Conservation (phyloP, 2,113 vertebrate genomes). For the Colius striatus region DNA sequence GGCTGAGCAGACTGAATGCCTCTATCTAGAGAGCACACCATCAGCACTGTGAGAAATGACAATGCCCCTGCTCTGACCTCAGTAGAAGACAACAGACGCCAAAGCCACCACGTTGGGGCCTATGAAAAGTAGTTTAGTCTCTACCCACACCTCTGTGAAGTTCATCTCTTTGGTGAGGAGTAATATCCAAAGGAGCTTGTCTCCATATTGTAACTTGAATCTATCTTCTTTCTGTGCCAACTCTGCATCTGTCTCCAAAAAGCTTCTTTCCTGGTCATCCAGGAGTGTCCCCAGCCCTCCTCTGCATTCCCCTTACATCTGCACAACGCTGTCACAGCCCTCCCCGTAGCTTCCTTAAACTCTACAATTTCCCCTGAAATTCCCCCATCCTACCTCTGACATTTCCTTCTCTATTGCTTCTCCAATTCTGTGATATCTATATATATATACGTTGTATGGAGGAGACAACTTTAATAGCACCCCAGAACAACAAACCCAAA, state of each 20-base stretch:
- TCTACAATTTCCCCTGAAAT: not conserved
- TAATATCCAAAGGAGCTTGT: not conserved
- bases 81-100: fast-evolving
- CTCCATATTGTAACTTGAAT: not conserved
- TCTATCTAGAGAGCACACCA: not conserved
- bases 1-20: not conserved
- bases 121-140: not conserved
- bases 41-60: not conserved
- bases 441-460: fast-evolving
- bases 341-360: not conserved
- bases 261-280: not conserved
- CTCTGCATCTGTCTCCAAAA: not conserved
- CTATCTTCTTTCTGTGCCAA: not conserved
- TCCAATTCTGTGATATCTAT: not conserved
- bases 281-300: not conserved
- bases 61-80: not conserved
- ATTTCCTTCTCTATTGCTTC: not conserved
- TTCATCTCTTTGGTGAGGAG: not conserved
- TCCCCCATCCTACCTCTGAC: not conserved
- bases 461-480: not conserved
- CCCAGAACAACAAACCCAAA: not conserved
- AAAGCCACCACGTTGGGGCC: not conserved
- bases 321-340: not conserved
- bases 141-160: not conserved
- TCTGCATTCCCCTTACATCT: not conserved